A percentile compares a stretch with the other conserved stretches of the same genome.
phyloP scores from a whole-genome alignment of 2,113 vertebrate genomes.

The Potamarius usumacintae region DNA sequence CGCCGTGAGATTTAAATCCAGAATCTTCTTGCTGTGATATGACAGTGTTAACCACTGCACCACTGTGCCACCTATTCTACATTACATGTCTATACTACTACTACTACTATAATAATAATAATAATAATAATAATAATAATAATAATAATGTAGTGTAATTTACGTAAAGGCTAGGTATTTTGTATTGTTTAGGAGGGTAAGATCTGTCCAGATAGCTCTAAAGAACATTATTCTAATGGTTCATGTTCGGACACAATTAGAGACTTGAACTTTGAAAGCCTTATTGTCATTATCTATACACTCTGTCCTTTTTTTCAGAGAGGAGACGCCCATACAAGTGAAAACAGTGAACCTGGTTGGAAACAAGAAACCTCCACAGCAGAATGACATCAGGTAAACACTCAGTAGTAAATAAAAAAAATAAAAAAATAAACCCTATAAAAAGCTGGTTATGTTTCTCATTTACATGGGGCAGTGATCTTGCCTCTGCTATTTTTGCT shows the following conservation, averaged over 20 bases:
- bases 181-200: background rate
- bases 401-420: background rate
- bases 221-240: background rate
- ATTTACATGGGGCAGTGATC: background rate
- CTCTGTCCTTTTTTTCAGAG: slow-evolving; percentile 67
- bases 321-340: slow-evolving; percentile 77
- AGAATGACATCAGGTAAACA: slow-evolving; percentile 77
- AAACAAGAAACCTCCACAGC: slow-evolving; percentile 76
- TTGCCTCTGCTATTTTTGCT: background rate
- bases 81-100: background rate
- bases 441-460: background rate
- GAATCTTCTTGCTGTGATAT: too few species aligned
- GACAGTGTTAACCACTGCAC: too few species aligned
- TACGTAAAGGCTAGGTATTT: background rate
- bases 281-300: background rate
- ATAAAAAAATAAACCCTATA: too few species aligned
- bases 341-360: slow-evolving; percentile 78
- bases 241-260: background rate
- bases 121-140: background rate
- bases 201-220: background rate
- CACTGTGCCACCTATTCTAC: background rate
- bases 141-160: background rate
- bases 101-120: background rate
- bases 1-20: too few species aligned
- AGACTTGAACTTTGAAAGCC: background rate